phyloP scores from a whole-genome alignment of 2,888 invertebrate genomes.

The Drosophila limbata region DNA sequence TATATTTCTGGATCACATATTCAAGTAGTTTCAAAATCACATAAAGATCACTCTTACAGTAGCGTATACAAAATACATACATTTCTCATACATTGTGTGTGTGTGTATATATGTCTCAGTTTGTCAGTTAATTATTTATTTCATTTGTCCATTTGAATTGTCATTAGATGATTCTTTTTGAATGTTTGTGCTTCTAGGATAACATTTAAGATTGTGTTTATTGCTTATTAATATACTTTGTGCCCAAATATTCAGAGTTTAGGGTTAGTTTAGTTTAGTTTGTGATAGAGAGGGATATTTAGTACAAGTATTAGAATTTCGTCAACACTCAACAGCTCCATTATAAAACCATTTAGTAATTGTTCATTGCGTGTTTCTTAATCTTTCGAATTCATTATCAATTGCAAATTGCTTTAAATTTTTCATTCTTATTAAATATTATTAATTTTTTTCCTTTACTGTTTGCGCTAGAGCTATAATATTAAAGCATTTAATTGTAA shows the following conservation, averaged over 20 bases:
- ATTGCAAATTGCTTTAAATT: constrained; percentile 48
- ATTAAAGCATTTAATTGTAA: constrained; percentile 70
- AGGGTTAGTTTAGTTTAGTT: constrained; percentile 16
- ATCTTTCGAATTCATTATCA: constrained; percentile 18
- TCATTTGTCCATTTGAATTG: constrained; percentile 53
- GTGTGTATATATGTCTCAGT: constrained; percentile 42
- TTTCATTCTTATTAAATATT: constrained; percentile 21
- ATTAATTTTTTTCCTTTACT: constrained; percentile 20
- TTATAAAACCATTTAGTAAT: constrained; percentile 67
- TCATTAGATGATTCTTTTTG: constrained; percentile 37
- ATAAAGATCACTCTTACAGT: constrained; percentile 82
- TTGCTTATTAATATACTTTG: constrained; percentile 50
- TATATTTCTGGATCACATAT: constrained; percentile 79
- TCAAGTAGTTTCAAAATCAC: constrained; percentile 82
- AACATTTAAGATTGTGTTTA: constrained; percentile 34
- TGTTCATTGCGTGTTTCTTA: constrained; percentile 22
- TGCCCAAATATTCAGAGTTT: constrained; percentile 52
- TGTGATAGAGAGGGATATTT: constrained; percentile 27
- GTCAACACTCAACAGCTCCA: constrained; percentile 75
- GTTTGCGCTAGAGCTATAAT: constrained; percentile 54
- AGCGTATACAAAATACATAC: constrained; percentile 82
- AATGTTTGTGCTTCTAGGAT: constrained; percentile 50
- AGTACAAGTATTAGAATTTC: constrained; percentile 42
- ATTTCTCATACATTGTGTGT: constrained; percentile 51
- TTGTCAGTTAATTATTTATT: constrained; percentile 43